These are phyloP conservation scores for Arrhopalites spinosus DNA, from an alignment of 2,888 invertebrate species.

Conservation along the genomic window DNA sequence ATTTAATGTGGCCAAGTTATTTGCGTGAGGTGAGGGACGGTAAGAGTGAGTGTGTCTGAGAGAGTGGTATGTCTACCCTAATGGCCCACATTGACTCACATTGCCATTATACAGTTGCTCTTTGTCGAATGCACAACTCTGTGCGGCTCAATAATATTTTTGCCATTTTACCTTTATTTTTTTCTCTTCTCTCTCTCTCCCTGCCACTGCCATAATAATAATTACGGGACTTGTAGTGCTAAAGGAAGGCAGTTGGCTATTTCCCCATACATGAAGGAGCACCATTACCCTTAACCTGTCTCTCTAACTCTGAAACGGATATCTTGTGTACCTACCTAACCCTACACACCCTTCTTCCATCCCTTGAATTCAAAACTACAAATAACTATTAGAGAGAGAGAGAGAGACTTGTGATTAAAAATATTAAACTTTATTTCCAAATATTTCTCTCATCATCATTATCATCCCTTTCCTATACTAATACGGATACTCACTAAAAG, in stretches of 20 bases:
- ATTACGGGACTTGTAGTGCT: background rate
- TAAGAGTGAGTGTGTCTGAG: conserved; percentile 15
- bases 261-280: too few relatives aligned
- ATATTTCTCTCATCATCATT: too few relatives aligned
- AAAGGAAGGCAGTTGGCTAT: background rate
- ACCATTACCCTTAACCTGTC: too few relatives aligned
- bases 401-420: too few relatives aligned
- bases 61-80: background rate
- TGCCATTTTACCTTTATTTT: conserved; percentile 4
- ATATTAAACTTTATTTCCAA: too few relatives aligned
- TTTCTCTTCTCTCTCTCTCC: background rate
- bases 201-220: background rate
- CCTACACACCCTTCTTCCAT: too few relatives aligned
- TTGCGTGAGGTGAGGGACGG: conserved; percentile 14
- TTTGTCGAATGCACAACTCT: conserved; percentile 44
- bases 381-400: too few relatives aligned
- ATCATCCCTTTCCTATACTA: too few relatives aligned
- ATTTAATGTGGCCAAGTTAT: conserved; percentile 18
- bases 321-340: too few relatives aligned
- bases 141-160: conserved; percentile 39
- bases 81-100: conserved; percentile 40
- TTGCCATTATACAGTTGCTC: conserved; percentile 49
- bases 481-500: too few relatives aligned
- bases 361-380: too few relatives aligned
- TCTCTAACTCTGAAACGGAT: too few relatives aligned